A percentile compares a stretch with the other conserved stretches of the same genome.
phyloP scores from a whole-genome alignment of 2,888 invertebrate species.

The Brachyopa scutellaris region DNA sequence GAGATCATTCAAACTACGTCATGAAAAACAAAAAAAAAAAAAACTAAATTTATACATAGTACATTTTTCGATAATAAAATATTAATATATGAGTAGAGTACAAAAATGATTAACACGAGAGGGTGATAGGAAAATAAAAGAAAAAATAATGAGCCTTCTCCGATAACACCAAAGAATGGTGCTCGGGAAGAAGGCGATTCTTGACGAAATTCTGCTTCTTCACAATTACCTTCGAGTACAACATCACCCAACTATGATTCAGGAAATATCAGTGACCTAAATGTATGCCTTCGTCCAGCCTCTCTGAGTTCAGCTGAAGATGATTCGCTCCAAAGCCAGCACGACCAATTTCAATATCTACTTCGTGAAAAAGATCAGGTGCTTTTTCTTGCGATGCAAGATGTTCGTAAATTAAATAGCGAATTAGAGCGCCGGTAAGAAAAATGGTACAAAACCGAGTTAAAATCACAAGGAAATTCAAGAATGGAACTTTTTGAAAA shows the following conservation, averaged over 20 bases:
- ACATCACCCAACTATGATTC: constrained; percentile 69
- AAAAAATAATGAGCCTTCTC: constrained; percentile 5
- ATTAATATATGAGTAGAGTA: too few species aligned
- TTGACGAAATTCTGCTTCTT: constrained; percentile 52
- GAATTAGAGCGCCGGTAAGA: constrained; percentile 80
- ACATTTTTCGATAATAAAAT: too few species aligned
- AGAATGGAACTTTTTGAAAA: constrained; percentile 79
- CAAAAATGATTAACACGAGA: too few species aligned
- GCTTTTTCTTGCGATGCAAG: constrained; percentile 76
- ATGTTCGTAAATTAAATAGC: constrained; percentile 77
- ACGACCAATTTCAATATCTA: constrained; percentile 41
- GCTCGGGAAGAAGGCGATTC: constrained; percentile 24
- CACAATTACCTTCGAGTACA: constrained; percentile 41
- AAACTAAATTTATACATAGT: too few species aligned
- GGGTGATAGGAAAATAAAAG: too few species aligned
- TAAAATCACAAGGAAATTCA: constrained; percentile 77
- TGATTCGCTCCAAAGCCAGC: constrained; percentile 40
- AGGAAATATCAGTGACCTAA: constrained; percentile 69
- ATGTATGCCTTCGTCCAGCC: constrained; percentile 21
- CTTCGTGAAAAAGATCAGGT: constrained; percentile 74
- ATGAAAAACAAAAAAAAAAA: too few species aligned
- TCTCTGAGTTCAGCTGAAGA: constrained; percentile 55
- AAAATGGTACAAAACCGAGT: constrained; percentile 80
- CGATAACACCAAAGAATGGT: constrained; percentile 10
- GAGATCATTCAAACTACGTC: too few species aligned